These are phyloP conservation scores for sheep (Ovis aries) DNA, from an alignment of 2,113 vertebrate species.

Conservation along the genomic window ARS-UI_Ramb_v3.0 NC_056056.1:89602001-89602500, in stretches of 20 bases:
- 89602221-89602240: neutral
- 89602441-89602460: neutral
- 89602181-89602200: neutral
- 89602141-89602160: neutral
- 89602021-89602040: neutral
- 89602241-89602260: neutral
- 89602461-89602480: neutral
- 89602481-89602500: neutral
- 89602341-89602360: neutral
- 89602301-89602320: neutral
- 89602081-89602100: neutral
- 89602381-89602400: neutral
- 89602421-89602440: neutral
- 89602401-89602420: neutral
- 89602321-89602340: neutral
- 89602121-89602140: neutral
- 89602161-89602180: neutral
- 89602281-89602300: neutral
- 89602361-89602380: neutral
- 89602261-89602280: neutral
- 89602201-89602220: neutral
- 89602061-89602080: neutral
- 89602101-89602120: neutral
- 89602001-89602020: neutral
- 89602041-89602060: neutral